Evolutionary conservation across 2,888 invertebrate species (phyloP), one percentile per base, ranked within the genome.

Genomic region (Drosophila merina): DNA sequence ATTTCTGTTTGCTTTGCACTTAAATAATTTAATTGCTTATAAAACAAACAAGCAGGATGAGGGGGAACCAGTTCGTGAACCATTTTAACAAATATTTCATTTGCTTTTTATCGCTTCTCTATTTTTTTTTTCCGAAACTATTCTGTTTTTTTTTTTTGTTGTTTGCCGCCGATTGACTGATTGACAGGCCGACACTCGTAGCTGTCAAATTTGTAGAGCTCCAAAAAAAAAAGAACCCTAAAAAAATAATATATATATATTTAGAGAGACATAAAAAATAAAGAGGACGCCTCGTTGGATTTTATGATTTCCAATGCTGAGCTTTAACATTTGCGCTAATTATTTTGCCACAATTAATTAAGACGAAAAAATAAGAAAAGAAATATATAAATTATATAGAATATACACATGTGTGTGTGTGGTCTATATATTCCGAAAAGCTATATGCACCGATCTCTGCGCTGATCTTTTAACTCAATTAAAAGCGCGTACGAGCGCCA

Each of bases 121-220:
- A 38, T 26, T n/a, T 14, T 14, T 47, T 20, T 20, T 20, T 20
- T 20, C 14, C 20, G 20, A 20, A 20, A 20, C 20, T 20, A 20
- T 20, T 20, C 20, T 20, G 20, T 20, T 28, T n/a, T 9, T n/a
- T 49, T 33, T 42, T 52, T 73, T 79, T 76, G 66, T 83, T 71
- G 52, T 74, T 25, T 63, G 68, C 81, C 51, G 78, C 73, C 57
- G 59, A 49, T 52, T 76, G 80, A 79, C 74, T 84, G 90, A 90
- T 89, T 90, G 91, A 90, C 90, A 90, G 90, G 70, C 87, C 84
- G 86, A 89, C 90, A 90, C 91, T 91, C 79, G 78, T 72, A 82
- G 77, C 90, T 90, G 91, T 90, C 90, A 90, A 80, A 88, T 76
- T 77, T 79, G 20, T 57, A 49, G 40, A 40, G 14, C 5, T 40